Conservation (phyloP, 2,113 vertebrate species). For the Apistogramma diplotaenia region DNA sequence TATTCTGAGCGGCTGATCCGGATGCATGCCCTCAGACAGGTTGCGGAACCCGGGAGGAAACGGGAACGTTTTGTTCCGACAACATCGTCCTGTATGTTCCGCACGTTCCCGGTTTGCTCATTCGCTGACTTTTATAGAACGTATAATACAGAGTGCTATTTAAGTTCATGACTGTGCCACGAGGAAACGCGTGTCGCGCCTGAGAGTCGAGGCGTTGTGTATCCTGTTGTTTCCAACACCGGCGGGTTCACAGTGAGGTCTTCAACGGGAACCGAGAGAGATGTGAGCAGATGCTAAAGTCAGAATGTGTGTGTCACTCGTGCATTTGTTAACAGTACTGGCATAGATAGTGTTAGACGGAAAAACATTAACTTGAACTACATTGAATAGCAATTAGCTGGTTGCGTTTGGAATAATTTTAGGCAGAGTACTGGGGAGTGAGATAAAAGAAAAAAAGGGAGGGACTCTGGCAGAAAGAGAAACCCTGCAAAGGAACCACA, state of each 20-base stretch:
- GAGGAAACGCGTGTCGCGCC: not conserved
- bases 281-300: not conserved
- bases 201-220: not conserved
- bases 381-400: not conserved
- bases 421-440: too few relatives aligned
- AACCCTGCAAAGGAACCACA: not conserved
- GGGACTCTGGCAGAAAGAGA: not conserved
- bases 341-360: not conserved
- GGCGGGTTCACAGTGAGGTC: not conserved
- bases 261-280: constrained; percentile 7
- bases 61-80: not conserved
- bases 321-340: not conserved
- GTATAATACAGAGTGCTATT: not conserved
- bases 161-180: not conserved
- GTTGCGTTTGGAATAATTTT: too few relatives aligned
- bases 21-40: not conserved
- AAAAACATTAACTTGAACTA: not conserved
- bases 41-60: not conserved
- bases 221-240: constrained; percentile 13
- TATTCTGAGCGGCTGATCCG: not conserved
- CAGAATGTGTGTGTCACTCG: not conserved
- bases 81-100: not conserved
- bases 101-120: not conserved
- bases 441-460: not conserved
- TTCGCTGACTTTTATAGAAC: not conserved